Evolutionary conservation across 2,888 invertebrate species (phyloP), one percentile per base, ranked within the genome.

Genomic region (Euzophera pinguis): DNA sequence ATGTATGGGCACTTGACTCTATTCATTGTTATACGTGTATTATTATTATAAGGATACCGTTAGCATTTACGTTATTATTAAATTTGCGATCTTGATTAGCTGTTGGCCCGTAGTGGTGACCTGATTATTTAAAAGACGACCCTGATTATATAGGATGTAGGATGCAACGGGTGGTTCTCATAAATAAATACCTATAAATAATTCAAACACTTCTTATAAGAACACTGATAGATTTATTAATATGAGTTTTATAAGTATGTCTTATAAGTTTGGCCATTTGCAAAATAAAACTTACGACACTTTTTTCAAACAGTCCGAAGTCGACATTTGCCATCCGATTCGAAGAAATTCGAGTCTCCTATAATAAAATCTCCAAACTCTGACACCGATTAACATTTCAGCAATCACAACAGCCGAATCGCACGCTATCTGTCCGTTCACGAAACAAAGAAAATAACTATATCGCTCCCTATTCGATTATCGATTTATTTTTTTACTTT

Each of bases 321-420:
- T 57, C 53, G 53, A 62, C 55, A 65, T 64, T 64, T 52, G 58
- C 65, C 60, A 73, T 62, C 61, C 61, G 63, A 71, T 70, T 70
- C 67, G 53, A 65, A 70, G 66, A 71, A 81, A 75, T 72, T 69
- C 64, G 71, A 76, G 73, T 78, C 75, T 71, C 63, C 73, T 61
- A 66, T 73, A 78, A 80, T 79, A 81, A 77, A 81, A 84, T 81
- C 78, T 80, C 69, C 61, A 64, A 71, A 75, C 67, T 73, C 67
- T 64, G 67, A 75, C 77, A 75, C 67, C 82, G 79, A 84, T 85
- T 84, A 85, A 82, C 81, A 81, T 87, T 85, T 82, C 78, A 83
- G 78, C 75, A 78, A 84, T 84, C 82, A 78, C 74, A 82, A 84
- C 80, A 78, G 78, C 69, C 71, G 59, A 60, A 57, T 55, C 60